Evolutionary conservation across 2,888 invertebrate species (phyloP).

Genomic region (Drosophila kanekoi): DNA sequence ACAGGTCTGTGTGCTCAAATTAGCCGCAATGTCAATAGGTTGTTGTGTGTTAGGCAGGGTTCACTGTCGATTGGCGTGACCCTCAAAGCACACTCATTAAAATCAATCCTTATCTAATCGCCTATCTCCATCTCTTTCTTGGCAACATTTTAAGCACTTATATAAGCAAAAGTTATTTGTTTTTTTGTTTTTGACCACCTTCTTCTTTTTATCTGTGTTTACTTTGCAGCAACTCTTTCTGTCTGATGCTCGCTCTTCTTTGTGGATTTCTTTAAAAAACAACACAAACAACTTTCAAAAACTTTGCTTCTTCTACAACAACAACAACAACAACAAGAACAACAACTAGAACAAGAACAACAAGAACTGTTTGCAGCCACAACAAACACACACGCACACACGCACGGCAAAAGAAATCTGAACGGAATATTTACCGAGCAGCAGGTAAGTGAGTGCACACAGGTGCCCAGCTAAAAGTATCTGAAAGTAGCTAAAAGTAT

Average conservation of each 20-base stretch:
- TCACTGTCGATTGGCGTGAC: slow-evolving; percentile 43
- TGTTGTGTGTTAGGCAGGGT: slow-evolving; percentile 44
- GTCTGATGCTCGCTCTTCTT: slow-evolving; percentile 71
- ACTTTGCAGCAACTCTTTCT: slow-evolving; percentile 69
- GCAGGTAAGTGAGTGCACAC: slow-evolving; percentile 59
- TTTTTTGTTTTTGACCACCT: slow-evolving; percentile 3
- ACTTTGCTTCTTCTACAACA: slow-evolving; percentile 57
- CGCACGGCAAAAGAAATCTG: slow-evolving; percentile 51
- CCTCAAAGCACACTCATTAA: slow-evolving; percentile 53
- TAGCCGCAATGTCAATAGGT: slow-evolving; percentile 65
- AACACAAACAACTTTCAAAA: slow-evolving; percentile 50
- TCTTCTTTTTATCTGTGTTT: slow-evolving; percentile 38
- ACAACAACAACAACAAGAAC: slow-evolving; percentile 36
- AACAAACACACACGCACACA: slow-evolving; percentile 28
- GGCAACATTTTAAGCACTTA: slow-evolving; percentile 13
- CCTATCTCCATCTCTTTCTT: slow-evolving; percentile 3
- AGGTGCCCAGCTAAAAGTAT: slow-evolving; percentile 33
- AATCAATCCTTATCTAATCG: slow-evolving; percentile 26
- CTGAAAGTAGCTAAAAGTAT: slow-evolving; percentile 44
- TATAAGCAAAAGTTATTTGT: slow-evolving; percentile 13
- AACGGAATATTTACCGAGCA: slow-evolving; percentile 65
- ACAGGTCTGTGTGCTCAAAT: slow-evolving; percentile 64
- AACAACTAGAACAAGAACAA: slow-evolving; percentile 15
- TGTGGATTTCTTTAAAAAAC: slow-evolving; percentile 69
- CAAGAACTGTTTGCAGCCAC: slow-evolving; percentile 21